Base-by-base conservation (phyloP, 2,797 vertebrate species). In the Holocentrus rufus region DNA sequence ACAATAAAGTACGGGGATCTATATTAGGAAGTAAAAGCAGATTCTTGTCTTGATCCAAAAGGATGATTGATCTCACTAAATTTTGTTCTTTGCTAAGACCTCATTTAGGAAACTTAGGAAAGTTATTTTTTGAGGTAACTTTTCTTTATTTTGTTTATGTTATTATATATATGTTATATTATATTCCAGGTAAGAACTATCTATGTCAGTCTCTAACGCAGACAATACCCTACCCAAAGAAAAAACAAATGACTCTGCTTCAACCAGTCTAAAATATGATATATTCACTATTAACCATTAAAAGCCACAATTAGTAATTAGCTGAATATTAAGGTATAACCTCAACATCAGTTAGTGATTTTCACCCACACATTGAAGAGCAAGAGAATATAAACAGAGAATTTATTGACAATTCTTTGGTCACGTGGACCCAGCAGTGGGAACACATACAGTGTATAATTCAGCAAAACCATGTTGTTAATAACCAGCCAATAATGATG, bases 1-100 rank as follows among this genome's bases (percentile, higher is more conserved):
- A 6, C 2, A n/a, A 50, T 39, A 17, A 64, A 44, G 71, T 25
- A 57, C n/a, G 13, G 5, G 15, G 59, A 1, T 17, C 14, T 50
- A 20, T 58, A 55, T 71, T 15, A 9, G 1, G 52, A 64, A 54
- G 47, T 7, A 5, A 31, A 72, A 74, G 13, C 39, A 8, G 7
- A 8, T 39, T 39, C 2, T 8, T 39, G 36, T 39, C 9, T 61
- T 61, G 30, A 61, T 77, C 49, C 52, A 77, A 69, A 10, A 20
- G 36, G 53, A 74, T 30, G 23, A 70, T 15, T 74, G 11, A 11
- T 36, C 44, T 9, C 46, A 1, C 20, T 20, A 22, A 7, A 63
- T 23, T 34, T 9, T 61, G 57, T 34, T 7, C 49, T 70, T 76
- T 25, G 53, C 49, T 10, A 0, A 30, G 22, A 57, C 20, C 13